These are phyloP conservation scores for Rhyacophila evoluta DNA, from an alignment of 2,888 invertebrate species.

Conservation along the genomic window DNA sequence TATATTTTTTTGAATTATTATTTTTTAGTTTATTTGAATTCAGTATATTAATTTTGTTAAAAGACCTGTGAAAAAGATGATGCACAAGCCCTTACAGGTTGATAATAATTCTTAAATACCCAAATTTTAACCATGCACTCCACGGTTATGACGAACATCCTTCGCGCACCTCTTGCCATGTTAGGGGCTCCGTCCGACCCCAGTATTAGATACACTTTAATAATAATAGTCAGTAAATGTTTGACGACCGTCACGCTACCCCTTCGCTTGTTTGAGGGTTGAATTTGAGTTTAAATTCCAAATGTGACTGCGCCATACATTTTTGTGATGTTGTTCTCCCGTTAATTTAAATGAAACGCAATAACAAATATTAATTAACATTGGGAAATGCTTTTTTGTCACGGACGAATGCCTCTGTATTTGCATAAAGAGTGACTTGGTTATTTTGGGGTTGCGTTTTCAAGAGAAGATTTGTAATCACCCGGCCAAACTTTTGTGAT, in stretches of 20 bases:
- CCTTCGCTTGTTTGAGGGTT: conserved; percentile 32
- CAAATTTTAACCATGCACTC: background rate
- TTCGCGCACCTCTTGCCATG: background rate
- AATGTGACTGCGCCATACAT: conserved; percentile 28
- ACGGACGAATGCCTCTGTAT: background rate
- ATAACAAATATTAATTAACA: conserved; percentile 25
- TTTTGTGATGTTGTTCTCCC: conserved; percentile 18
- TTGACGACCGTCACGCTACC: conserved; percentile 45
- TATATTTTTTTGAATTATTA: too few relatives aligned
- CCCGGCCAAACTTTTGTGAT: background rate
- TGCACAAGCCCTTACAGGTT: too few relatives aligned
- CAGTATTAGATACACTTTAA: conserved; percentile 44
- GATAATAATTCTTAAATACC: background rate
- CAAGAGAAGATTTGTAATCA: background rate
- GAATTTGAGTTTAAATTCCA: conserved; percentile 26
- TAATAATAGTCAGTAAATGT: conserved; percentile 55
- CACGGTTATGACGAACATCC: background rate
- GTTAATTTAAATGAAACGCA: conserved; percentile 29
- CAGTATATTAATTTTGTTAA: too few relatives aligned
- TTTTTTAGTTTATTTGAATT: too few relatives aligned
- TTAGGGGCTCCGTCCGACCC: background rate
- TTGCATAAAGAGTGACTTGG: background rate
- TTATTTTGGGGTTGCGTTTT: background rate
- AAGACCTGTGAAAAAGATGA: too few relatives aligned
- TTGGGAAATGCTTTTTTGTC: background rate